Evolutionary conservation across 2,113 vertebrate genomes (phyloP), one percentile per base, ranked within the genome.

Genomic region (Gnathonemus echidnorhynchus): DNA sequence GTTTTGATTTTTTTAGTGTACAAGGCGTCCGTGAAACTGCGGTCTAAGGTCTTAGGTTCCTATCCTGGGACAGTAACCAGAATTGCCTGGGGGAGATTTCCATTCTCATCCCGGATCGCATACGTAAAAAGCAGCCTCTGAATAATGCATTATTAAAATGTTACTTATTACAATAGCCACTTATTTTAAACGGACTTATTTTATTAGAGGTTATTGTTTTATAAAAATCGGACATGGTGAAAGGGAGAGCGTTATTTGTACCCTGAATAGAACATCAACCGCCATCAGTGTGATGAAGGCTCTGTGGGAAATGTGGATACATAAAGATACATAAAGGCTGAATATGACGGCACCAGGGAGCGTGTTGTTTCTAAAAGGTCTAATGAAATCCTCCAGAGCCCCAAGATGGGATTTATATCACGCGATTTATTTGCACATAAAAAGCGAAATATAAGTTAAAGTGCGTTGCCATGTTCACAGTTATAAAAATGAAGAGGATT

Each of bases 401-500:
- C 74, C 2, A 80, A 80, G 35, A 80, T 42, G 13, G 74, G 31
- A 42, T 80, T 80, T 42, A 80, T 80, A 80, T 80, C 35, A 42
- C 15, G 31, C 70, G 9, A 70, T 70, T 70, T 70, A 70, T 70
- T 70, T 70, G 62, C 62, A 70, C 62, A 31, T 70, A 31, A 80
- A 80, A 80, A 39, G 35, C 15, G 35, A 80, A 15, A 80, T 80
- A 42, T 17, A 35, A 19, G 74, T 80, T 80, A 80, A 80, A 80
- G 74, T 80, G 17, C 35, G 35, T 80, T 80, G 74, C 35, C 74
- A 80, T 80, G 83, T 48, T 48, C 45, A 46, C 83, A 46, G 39
- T 85, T 85, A 87, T 53, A 39, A 87, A 70, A 87, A 53, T 53
- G 48, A 87, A 35, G 86, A 56, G 8, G 86, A 53, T 53, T 87